A percentile compares a stretch with the other conserved stretches of the same genome.
Evolutionary conservation across 1,140 invertebrate species (phyloP).

Genomic region (Rhizoglyphus robini): DNA sequence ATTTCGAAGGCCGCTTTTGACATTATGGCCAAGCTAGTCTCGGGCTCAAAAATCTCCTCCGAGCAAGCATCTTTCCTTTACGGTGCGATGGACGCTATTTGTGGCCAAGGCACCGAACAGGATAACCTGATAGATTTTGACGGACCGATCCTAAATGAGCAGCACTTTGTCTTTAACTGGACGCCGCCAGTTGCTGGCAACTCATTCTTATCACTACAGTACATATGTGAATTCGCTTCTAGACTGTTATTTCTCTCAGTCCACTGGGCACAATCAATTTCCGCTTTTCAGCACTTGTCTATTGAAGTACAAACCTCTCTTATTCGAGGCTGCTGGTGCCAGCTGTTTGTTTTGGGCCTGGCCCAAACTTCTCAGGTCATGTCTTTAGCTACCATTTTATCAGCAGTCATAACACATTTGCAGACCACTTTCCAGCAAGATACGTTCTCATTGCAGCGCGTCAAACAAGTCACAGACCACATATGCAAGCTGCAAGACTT

Average conservation of each 20-base stretch:
- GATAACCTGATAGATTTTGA: slow-evolving; percentile 38
- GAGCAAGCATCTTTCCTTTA: slow-evolving; percentile 15
- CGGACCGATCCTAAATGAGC: slow-evolving; percentile 50
- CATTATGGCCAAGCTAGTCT: slow-evolving; percentile 50
- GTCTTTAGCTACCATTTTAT: slow-evolving; percentile 57
- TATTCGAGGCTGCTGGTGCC: slow-evolving; percentile 75
- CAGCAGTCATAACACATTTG: slow-evolving; percentile 56
- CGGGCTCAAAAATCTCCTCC: background rate
- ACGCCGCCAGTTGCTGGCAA: slow-evolving; percentile 63
- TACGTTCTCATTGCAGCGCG: slow-evolving; percentile 48
- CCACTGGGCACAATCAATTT: slow-evolving; percentile 70
- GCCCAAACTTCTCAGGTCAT: slow-evolving; percentile 70
- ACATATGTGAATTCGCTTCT: slow-evolving; percentile 80
- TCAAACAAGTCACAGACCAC: slow-evolving; percentile 61
- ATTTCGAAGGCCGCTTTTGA: slow-evolving; percentile 57
- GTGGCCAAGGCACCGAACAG: slow-evolving; percentile 26
- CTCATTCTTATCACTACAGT: slow-evolving; percentile 63
- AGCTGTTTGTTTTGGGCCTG: slow-evolving; percentile 78
- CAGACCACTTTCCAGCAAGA: slow-evolving; percentile 38
- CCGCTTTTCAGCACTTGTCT: slow-evolving; percentile 60
- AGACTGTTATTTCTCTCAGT: slow-evolving; percentile 71
- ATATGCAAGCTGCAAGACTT: slow-evolving; percentile 69
- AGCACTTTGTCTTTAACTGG: slow-evolving; percentile 57
- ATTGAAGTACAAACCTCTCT: slow-evolving; percentile 66
- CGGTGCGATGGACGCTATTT: slow-evolving; percentile 19